A percentile compares a stretch with the other conserved stretches of the same genome.
Conservation (phyloP, 37 sponge, comb jelly and placozoan species). For the Aplysina aerophoba region DNA sequence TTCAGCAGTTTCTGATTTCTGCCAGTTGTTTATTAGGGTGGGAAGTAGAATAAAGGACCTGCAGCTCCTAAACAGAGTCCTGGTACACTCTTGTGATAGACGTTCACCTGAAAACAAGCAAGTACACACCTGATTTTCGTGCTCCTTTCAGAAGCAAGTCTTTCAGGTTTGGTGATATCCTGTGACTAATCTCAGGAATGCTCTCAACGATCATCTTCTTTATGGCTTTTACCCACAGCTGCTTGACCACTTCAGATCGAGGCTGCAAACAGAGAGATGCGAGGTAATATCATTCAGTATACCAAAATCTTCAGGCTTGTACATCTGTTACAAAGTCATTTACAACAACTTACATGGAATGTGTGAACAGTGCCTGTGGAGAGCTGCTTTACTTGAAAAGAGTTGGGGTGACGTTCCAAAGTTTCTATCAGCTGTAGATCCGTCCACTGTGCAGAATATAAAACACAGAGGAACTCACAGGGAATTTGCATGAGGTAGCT, state of each 20-base stretch:
- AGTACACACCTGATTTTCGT: slow-evolving; percentile 2
- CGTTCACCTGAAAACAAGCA: not conserved
- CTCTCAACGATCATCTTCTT: slow-evolving; percentile 74
- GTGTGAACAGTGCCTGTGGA: slow-evolving; percentile 56
- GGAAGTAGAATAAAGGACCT: no score
- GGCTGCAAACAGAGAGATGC: slow-evolving; percentile 28
- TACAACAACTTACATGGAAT: slow-evolving; percentile 51
- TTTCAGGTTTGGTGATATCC: slow-evolving; percentile 14
- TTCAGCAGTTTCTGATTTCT: no score
- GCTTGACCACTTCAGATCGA: slow-evolving; percentile 27
- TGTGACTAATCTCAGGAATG: slow-evolving; percentile 62
- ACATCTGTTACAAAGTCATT: not conserved
- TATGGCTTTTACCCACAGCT: slow-evolving; percentile 58
- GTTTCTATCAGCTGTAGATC: slow-evolving; percentile 71
- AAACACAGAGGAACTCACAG: not conserved
- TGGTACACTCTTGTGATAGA: no score
- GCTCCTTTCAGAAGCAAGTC: slow-evolving; percentile 27
- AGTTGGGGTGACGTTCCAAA: slow-evolving; percentile 50
- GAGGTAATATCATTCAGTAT: not conserved
- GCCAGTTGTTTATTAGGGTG: no score
- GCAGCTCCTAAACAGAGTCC: no score
- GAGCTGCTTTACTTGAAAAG: slow-evolving; percentile 68
- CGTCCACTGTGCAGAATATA: slow-evolving; percentile 41
- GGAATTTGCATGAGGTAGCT: no score
- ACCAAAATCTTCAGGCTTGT: no score